These are phyloP conservation scores for Drymodes brunneopygia DNA, from an alignment of 2,113 vertebrate genomes.

Conservation along the genomic window DNA sequence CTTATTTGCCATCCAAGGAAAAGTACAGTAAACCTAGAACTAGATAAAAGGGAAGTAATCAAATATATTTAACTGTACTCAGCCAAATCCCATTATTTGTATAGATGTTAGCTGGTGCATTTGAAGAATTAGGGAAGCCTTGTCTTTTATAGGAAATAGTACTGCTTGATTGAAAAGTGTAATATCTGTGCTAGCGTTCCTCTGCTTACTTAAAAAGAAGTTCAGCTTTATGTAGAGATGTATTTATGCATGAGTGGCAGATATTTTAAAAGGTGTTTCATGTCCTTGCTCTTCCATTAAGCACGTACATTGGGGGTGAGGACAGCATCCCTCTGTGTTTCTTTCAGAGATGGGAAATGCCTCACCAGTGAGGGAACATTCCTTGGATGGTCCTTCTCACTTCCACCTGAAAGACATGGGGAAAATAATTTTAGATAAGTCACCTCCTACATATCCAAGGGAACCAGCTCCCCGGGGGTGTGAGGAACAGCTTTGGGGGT, in stretches of 20 bases:
- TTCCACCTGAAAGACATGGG: background rate
- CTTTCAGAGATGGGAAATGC: background rate
- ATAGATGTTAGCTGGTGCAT: background rate
- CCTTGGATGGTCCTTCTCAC: background rate
- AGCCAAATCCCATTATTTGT: constrained; percentile 45
- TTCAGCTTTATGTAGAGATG: background rate
- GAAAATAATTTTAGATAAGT: background rate
- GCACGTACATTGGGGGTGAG: fast-evolving
- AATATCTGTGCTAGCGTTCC: background rate
- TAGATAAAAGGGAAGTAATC: constrained; percentile 59
- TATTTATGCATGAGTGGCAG: background rate
- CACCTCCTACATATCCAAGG: background rate
- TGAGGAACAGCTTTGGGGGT: background rate
- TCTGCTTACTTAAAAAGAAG: background rate
- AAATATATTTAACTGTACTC: constrained; percentile 51
- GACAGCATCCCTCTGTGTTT: background rate
- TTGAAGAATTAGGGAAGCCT: background rate
- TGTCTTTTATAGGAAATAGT: background rate
- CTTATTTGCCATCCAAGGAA: constrained; percentile 64
- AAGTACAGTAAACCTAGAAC: constrained; percentile 57
- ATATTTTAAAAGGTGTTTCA: background rate
- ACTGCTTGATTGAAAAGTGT: background rate
- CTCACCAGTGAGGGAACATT: background rate
- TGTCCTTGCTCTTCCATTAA: background rate
- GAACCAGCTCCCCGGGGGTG: background rate